A percentile compares a stretch with the other conserved stretches of the same genome.
These are phyloP conservation scores for Propithecus coquereli DNA, from an alignment of 2,113 vertebrate genomes.

Conservation along the genomic window DNA sequence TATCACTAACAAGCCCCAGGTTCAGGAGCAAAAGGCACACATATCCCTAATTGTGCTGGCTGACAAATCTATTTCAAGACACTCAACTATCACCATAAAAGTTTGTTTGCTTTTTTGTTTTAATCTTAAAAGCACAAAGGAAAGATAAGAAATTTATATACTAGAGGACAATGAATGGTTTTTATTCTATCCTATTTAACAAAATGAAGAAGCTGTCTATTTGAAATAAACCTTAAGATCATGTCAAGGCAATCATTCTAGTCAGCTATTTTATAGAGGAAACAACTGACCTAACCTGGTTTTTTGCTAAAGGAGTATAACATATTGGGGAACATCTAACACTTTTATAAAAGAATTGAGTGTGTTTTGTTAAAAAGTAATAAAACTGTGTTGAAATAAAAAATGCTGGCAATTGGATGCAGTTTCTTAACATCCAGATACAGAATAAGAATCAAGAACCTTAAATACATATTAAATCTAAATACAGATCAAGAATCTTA, in stretches of 20 bases:
- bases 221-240: constrained; percentile 42
- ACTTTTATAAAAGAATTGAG: constrained; percentile 29
- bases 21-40: neutral
- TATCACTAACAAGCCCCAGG: neutral
- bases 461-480: neutral
- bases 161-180: neutral
- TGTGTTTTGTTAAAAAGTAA: constrained; percentile 27
- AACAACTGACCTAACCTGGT: constrained; percentile 19
- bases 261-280: constrained; percentile 5
- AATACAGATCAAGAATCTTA: constrained; percentile 7
- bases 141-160: neutral
- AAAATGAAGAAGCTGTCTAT: constrained; percentile 39
- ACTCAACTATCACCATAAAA: neutral
- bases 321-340: neutral
- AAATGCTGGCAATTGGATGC: constrained; percentile 28
- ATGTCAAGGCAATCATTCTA: constrained; percentile 19
- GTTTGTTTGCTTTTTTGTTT: neutral
- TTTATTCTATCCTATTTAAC: constrained; percentile 29
- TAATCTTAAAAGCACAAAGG: constrained; percentile 27
- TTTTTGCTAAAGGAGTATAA: neutral
- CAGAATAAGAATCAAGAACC: neutral
- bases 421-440: constrained; percentile 20
- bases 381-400: neutral
- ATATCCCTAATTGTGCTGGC: neutral
- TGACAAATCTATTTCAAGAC: neutral